Evolutionary conservation across 2,113 vertebrate genomes (phyloP), one percentile per base, ranked within the genome.

Genomic region (Anarrhichthys ocellatus): DNA sequence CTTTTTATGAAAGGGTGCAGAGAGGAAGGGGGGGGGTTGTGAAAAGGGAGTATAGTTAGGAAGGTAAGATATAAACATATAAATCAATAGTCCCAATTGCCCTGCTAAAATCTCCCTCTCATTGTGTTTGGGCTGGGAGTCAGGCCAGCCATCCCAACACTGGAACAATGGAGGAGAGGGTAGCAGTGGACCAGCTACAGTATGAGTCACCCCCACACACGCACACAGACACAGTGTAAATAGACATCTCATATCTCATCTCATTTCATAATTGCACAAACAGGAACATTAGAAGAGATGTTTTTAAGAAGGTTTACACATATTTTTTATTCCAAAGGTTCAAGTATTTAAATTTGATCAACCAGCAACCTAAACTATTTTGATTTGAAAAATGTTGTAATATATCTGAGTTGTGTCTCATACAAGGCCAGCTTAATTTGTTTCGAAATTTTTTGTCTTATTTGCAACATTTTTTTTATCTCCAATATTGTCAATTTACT

Each of bases 61-160:
- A 89, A 90, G 88, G 87, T 91, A 69, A 56, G 80, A 89, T 64
- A 87, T 87, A 91, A 90, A 93, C 88, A 90, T 63, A 83, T 87
- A 88, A 93, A 86, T 93, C 89, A 91, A 93, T 94, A 91, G 89
- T 92, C 78, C 78, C 73, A 32, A 92, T 90, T 74, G 89, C 82
- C 78, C 81, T 29, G 77, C 89, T 88, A 83, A 91, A 85, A 70
- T 86, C 87, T 91, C 79, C 81, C 80, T 92, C 76, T 91, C 87
- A 95, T 95, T 95, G 95, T 96, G 91, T 94, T 91, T 69, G 80
- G 62, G 58, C 78, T 84, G 87, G 91, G 91, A 86, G 83, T 83
- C 65, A 58, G 78, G 73, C 67, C 84, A 88, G 85, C 86, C 86
- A 92, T 92, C 87, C 84, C 89, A 80, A 81, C 34, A 50, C 68